phyloP scores from a whole-genome alignment of 2,797 vertebrate species.

The Cuniculus paca region DNA sequence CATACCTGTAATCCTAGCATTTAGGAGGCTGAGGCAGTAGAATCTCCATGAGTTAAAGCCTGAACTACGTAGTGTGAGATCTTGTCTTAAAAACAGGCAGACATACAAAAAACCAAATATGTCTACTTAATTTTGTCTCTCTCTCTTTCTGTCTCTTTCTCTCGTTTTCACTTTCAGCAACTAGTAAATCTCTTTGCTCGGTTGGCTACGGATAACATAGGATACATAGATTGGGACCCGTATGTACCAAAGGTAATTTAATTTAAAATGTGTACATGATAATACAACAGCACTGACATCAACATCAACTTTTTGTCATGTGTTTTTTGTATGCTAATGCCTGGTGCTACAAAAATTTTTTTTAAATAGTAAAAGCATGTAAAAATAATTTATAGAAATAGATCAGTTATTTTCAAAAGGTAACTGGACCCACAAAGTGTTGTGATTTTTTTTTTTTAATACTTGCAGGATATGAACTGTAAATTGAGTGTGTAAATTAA shows the following conservation, averaged over 20 bases:
- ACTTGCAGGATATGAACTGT: neutral
- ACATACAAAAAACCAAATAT: neutral
- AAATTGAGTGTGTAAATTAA: slow-evolving; percentile 1
- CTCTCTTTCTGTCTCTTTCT: neutral
- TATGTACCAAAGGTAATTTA: slow-evolving; percentile 96
- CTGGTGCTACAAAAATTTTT: neutral
- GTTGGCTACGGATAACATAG: slow-evolving; percentile 98
- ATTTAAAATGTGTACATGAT: neutral
- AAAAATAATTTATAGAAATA: neutral
- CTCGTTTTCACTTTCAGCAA: slow-evolving; percentile 90
- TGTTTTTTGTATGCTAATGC: slow-evolving; percentile 55
- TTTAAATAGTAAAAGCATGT: neutral
- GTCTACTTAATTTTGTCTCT: slow-evolving; percentile 25
- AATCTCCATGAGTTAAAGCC: neutral
- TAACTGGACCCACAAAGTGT: neutral
- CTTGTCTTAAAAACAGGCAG: neutral
- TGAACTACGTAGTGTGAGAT: neutral
- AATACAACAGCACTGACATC: neutral
- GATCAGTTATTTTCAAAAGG: slow-evolving; percentile 42
- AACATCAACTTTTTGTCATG: neutral
- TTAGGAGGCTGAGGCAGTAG: neutral
- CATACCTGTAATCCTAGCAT: neutral
- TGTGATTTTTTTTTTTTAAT: slow-evolving; percentile 38
- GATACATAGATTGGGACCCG: slow-evolving; percentile 98
- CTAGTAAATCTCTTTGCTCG: slow-evolving; percentile 98